Percentiles rank a stretch among this genome's conserved stretches.
Evolutionary conservation across 2,797 vertebrate species (phyloP).

Genomic region (Xerus rutilus): DNA sequence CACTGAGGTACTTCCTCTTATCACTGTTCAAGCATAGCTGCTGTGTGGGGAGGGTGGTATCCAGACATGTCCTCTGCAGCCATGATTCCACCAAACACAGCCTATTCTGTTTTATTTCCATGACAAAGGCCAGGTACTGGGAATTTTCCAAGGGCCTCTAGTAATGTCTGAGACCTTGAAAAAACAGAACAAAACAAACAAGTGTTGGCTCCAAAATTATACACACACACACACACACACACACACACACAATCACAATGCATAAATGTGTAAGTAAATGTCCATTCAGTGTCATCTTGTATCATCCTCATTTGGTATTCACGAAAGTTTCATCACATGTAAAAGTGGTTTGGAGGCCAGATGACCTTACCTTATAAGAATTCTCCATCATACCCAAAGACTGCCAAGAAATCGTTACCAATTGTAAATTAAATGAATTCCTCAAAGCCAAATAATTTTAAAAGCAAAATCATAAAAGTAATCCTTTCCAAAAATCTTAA

Average conservation of each 20-base stretch:
- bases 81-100: not conserved
- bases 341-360: not conserved
- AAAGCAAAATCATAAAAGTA: slow-evolving; percentile 21
- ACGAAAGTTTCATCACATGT: not conserved
- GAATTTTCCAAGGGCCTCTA: not conserved
- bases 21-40: not conserved
- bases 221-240: not conserved
- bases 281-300: not conserved
- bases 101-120: not conserved
- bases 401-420: not conserved
- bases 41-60: not conserved
- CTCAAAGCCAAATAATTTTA: not conserved
- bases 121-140: not conserved
- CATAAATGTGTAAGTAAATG: not conserved
- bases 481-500: slow-evolving; percentile 3
- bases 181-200: not conserved
- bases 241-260: not conserved
- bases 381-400: not conserved
- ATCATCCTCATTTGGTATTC: not conserved
- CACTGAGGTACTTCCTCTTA: not conserved
- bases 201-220: not conserved
- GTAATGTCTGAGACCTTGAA: not conserved
- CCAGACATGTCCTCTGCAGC: not conserved
- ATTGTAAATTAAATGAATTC: not conserved
- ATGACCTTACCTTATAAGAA: not conserved